These are phyloP conservation scores for Dicrurus megarhynchus DNA, from an alignment of 2,113 vertebrate genomes.

Conservation along the genomic window DNA sequence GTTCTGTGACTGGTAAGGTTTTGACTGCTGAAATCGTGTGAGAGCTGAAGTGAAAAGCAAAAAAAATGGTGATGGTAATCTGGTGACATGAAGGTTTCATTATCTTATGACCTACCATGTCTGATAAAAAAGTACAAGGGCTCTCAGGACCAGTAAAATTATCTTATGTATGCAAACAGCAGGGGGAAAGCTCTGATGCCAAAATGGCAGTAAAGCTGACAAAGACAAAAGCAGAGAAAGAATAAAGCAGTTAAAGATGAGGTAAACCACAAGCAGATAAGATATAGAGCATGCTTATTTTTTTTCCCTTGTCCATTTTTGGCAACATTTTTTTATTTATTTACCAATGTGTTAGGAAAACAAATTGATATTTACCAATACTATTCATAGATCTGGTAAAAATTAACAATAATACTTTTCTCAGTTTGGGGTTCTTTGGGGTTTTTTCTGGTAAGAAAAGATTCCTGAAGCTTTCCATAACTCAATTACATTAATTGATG, in stretches of 20 bases:
- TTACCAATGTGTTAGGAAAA: not conserved
- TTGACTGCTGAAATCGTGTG: not conserved
- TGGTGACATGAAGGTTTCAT: not conserved
- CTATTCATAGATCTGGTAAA: not conserved
- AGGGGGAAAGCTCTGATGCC: not conserved
- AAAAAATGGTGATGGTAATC: not conserved
- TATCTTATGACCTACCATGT: not conserved
- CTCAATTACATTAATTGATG: not conserved
- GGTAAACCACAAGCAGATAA: not conserved
- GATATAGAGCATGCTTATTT: not conserved
- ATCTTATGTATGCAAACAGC: not conserved
- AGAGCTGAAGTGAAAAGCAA: not conserved
- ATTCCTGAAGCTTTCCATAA: not conserved
- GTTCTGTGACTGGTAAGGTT: not conserved
- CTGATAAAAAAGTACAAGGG: not conserved
- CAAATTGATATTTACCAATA: not conserved
- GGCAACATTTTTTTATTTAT: not conserved
- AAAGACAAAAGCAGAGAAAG: not conserved
- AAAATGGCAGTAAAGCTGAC: not conserved
- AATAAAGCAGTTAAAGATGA: not conserved
- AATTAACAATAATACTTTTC: not conserved
- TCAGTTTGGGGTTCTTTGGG: rapidly evolving
- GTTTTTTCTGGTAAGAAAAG: rapidly evolving
- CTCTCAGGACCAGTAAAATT: not conserved
- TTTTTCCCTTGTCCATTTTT: not conserved